These are phyloP conservation scores for Yoshiicerus persimilis DNA, from an alignment of 1,140 invertebrate genomes.

Conservation along the genomic window DNA sequence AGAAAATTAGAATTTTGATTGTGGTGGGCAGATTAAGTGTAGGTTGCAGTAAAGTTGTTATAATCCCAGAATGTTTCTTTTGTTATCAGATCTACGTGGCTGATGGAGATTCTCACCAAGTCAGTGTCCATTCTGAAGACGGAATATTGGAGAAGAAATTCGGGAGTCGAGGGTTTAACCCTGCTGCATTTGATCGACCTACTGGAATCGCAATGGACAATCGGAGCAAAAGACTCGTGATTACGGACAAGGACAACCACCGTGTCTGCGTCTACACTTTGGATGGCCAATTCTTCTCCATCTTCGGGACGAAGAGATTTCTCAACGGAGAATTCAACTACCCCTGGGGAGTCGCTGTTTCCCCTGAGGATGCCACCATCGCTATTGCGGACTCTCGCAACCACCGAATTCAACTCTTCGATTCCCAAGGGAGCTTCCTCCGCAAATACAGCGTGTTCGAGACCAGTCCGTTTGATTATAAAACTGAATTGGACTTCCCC, in stretches of 20 bases:
- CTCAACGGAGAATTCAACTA: conserved; percentile 88
- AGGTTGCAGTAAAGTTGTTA: no score
- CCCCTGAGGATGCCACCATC: conserved; percentile 72
- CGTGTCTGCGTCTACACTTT: conserved; percentile 82
- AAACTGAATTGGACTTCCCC: conserved; percentile 73
- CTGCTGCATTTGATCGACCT: conserved; percentile 77
- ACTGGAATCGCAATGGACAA: conserved; percentile 80
- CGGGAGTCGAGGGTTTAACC: not conserved
- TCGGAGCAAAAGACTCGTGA: conserved; percentile 73
- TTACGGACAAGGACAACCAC: conserved; percentile 95
- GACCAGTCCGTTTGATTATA: conserved; percentile 52
- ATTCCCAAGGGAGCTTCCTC: conserved; percentile 75
- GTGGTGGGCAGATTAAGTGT: no score
- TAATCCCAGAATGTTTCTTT: no score
- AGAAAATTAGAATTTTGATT: conserved; percentile 62
- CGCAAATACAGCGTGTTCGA: conserved; percentile 59
- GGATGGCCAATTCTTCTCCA: conserved; percentile 75
- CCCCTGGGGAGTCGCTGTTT: conserved; percentile 90
- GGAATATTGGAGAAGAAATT: not conserved
- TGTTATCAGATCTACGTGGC: no score
- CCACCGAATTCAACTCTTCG: conserved; percentile 85
- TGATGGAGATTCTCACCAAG: not conserved
- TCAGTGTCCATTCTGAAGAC: not conserved
- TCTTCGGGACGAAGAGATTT: conserved; percentile 84
- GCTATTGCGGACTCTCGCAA: conserved; percentile 91